These are phyloP conservation scores for Pammene aurita DNA, from an alignment of 2,888 invertebrate genomes.

Conservation along the genomic window DNA sequence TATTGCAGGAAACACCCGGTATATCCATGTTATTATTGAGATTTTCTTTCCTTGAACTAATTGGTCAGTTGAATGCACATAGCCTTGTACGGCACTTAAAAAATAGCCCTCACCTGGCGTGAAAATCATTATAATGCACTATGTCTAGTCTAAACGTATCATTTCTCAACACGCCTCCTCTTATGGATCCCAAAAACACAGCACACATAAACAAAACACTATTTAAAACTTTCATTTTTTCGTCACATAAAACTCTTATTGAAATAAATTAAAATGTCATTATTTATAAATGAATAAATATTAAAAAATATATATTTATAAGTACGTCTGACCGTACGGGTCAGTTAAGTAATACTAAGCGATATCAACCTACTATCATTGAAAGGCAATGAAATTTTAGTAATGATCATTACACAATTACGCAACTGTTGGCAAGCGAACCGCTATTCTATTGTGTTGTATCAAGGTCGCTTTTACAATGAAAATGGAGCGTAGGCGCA, in stretches of 20 bases:
- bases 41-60: too few species aligned
- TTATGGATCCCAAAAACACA: constrained; percentile 45
- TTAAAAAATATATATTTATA: background rate
- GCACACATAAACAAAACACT: constrained; percentile 43
- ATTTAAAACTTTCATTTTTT: constrained; percentile 38
- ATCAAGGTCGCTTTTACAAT: constrained; percentile 13
- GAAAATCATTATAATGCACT: constrained; percentile 82
- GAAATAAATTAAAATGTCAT: background rate
- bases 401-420: constrained; percentile 15
- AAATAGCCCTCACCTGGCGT: constrained; percentile 69
- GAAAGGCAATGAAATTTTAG: constrained; percentile 14
- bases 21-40: too few species aligned
- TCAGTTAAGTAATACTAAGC: constrained; percentile 29
- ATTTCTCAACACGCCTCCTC: constrained; percentile 52
- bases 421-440: constrained; percentile 40
- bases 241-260: background rate
- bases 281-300: background rate
- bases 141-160: constrained; percentile 78
- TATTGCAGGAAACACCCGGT: too few species aligned
- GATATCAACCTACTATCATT: constrained; percentile 24
- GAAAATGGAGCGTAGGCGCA: background rate
- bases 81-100: background rate
- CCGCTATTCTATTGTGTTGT: constrained; percentile 4
- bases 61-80: background rate
- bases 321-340: constrained; percentile 12